Evolutionary conservation across 2,888 invertebrate genomes (phyloP).

Genomic region (Melitaea athalia): DNA sequence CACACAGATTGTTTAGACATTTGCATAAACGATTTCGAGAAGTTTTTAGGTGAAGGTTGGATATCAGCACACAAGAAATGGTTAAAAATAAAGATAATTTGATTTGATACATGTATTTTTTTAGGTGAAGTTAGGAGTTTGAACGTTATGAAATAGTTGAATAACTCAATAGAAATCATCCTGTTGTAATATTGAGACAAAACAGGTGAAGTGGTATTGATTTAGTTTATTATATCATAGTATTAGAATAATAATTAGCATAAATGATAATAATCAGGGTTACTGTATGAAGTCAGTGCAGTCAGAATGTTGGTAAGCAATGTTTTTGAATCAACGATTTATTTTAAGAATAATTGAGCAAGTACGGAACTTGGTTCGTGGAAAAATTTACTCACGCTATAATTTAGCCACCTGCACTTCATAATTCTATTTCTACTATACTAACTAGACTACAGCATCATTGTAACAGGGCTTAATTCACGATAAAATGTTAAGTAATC

Average conservation of each 20-base stretch:
- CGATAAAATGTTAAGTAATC: not conserved
- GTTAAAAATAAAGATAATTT: conserved; percentile 3
- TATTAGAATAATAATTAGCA: not conserved
- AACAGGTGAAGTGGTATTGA: too few species aligned
- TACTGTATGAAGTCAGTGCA: not conserved
- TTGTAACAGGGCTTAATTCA: conserved; percentile 3
- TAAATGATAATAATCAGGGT: not conserved
- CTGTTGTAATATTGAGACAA: too few species aligned
- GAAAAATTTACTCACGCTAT: conserved; percentile 9
- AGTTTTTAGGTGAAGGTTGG: conserved; percentile 10
- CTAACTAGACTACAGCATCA: conserved; percentile 37
- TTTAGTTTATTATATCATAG: too few species aligned
- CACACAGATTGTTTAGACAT: not conserved
- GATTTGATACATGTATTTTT: not conserved
- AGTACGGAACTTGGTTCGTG: conserved; percentile 3
- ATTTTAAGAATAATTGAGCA: not conserved
- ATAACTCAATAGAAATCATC: too few species aligned
- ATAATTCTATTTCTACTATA: conserved; percentile 42
- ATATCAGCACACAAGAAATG: not conserved
- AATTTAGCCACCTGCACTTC: conserved; percentile 32
- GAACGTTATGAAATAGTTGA: too few species aligned
- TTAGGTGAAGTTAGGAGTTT: not conserved
- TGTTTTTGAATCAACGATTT: not conserved
- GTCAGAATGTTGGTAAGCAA: not conserved
- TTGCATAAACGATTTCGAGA: not conserved